Evolutionary conservation across 2,113 vertebrate genomes (phyloP).

Genomic region (Nyctibius bracteatus): DNA sequence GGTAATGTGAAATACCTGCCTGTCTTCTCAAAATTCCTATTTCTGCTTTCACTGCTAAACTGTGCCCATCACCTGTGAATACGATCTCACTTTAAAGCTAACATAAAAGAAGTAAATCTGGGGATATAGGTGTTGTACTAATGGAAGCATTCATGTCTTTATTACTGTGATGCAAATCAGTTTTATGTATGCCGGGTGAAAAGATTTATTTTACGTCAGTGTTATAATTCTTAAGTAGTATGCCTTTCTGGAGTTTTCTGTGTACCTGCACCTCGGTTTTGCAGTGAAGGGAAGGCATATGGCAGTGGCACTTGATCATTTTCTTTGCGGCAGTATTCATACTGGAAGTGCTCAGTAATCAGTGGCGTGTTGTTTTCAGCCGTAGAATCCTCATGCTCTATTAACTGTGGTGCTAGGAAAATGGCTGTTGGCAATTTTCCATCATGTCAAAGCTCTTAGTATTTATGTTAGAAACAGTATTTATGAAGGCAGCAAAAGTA

Average conservation of each 20-base stretch:
- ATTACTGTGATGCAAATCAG: neutral
- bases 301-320: neutral
- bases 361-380: conserved; percentile 17
- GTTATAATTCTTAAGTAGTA: neutral
- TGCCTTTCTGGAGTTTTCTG: neutral
- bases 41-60: conserved; percentile 36
- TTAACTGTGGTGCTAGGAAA: conserved; percentile 70
- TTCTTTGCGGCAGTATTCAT: conserved; percentile 1
- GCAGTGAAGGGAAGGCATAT: neutral
- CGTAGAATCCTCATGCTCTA: conserved; percentile 55
- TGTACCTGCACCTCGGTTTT: neutral
- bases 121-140: neutral
- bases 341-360: conserved; percentile 9
- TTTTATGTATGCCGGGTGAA: neutral
- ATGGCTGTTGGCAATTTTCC: conserved; percentile 69
- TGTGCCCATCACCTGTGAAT: neutral
- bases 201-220: neutral
- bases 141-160: neutral
- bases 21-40: neutral
- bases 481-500: conserved; percentile 40
- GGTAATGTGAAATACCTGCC: neutral
- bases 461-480: conserved; percentile 45
- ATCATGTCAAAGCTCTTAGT: conserved; percentile 50
- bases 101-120: neutral
- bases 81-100: neutral